Evolutionary conservation across 2,797 vertebrate species (phyloP), one percentile per base, ranked within the genome.

Genomic region (Acipenser transmontanus): DNA sequence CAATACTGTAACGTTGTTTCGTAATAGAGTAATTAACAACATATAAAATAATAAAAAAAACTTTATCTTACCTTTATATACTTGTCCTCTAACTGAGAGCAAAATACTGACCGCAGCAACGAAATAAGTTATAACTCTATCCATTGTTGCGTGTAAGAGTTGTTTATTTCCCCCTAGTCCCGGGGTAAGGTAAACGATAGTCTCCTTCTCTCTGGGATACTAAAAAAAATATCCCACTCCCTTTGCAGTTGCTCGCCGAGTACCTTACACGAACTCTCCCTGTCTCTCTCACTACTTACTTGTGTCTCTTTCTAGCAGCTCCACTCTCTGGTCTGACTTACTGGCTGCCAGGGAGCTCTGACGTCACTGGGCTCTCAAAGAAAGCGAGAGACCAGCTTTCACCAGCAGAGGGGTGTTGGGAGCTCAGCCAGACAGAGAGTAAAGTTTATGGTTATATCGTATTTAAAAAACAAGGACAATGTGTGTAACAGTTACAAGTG

Each of bases 81-180:
- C 85, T 87, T 92, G 85, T 76, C 83, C 88, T 51, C 76, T 72
- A 48, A 73, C 82, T 66, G 85, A 84, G 75, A 87, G 4, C 78
- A 88, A 78, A 67, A 91, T 80, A 73, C 83, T 82, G 61, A 87
- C 62, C 12, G 81, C 87, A 61, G 85, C 83, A 70, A 88, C 79
- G 71, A 87, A 70, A 66, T 77, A 84, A 78, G 79, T 81, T 71
- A 86, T 68, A 91, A 92, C 85, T 91, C 91, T 92, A 84, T 91
- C 88, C 90, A 92, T 92, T 72, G 84, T 86, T 76, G 73, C 48
- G 77, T 74, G 75, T 72, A 75, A 78, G 73, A 72, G 72, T 75
- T 77, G 71, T 80, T 34, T 34, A 34, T 84, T 72, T 77, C 80
- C 83, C 85, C 82, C 75, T 70, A 76, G 65, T 78, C 34, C 80